Conservation (phyloP, 2,113 vertebrate species). For the Trachemys scripta region DNA sequence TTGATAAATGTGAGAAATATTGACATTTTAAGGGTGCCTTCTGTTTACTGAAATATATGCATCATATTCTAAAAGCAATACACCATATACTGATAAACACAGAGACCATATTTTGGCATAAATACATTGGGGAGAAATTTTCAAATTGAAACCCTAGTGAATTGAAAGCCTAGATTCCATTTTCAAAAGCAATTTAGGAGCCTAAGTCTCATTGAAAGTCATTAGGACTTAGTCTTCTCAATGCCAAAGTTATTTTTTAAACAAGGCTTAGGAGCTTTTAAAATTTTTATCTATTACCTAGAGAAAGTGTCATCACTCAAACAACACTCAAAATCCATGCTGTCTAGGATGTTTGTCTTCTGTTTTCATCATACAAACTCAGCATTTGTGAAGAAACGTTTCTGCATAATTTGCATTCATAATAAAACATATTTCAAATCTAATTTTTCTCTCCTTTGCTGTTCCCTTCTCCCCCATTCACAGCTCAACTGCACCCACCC, state of each 20-base stretch:
- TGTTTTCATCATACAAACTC: neutral
- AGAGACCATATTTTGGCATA: neutral
- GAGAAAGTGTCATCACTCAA: neutral
- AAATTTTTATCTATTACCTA: neutral
- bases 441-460: neutral
- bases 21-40: neutral
- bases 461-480: neutral
- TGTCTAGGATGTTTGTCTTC: neutral
- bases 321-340: neutral
- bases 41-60: neutral
- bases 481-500: slow-evolving; percentile 43
- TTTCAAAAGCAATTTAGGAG: neutral
- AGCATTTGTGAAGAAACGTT: neutral
- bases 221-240: neutral
- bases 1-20: neutral
- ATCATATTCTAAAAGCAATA: neutral
- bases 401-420: neutral
- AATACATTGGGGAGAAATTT: neutral
- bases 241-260: neutral
- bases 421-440: neutral
- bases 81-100: neutral
- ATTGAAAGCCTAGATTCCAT: neutral
- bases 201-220: neutral
- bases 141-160: neutral
- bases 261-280: neutral